phyloP scores from a whole-genome alignment of 2,888 invertebrate genomes.

The Temnothorax ravouxi region DNA sequence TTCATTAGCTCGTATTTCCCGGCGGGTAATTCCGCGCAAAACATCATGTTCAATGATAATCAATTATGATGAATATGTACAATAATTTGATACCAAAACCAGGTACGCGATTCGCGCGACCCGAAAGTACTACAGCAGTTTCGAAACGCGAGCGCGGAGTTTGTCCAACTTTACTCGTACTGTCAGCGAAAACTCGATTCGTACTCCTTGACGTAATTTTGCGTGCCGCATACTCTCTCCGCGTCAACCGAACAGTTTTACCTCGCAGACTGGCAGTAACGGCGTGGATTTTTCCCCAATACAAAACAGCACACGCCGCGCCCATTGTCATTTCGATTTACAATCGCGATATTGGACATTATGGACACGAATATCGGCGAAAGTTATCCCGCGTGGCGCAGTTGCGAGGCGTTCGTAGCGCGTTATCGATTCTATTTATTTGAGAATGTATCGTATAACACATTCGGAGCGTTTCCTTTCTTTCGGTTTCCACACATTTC shows the following conservation, averaged over 20 bases:
- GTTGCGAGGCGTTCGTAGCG: background rate
- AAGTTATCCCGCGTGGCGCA: slow-evolving; percentile 22
- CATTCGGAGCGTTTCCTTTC: slow-evolving; percentile 14
- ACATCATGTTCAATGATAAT: slow-evolving; percentile 40
- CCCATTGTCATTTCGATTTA: slow-evolving; percentile 49
- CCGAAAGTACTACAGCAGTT: slow-evolving; percentile 26
- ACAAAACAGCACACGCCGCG: slow-evolving; percentile 10
- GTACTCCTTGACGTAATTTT: slow-evolving; percentile 48
- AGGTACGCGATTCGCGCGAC: slow-evolving; percentile 23
- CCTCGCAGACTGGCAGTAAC: slow-evolving; percentile 18
- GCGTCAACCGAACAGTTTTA: slow-evolving; percentile 29
- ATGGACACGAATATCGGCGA: slow-evolving; percentile 26
- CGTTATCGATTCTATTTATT: slow-evolving; percentile 50
- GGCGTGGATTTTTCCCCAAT: slow-evolving; percentile 4
- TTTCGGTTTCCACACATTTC: slow-evolving; percentile 4
- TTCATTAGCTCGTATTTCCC: slow-evolving; percentile 35
- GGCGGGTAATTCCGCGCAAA: background rate
- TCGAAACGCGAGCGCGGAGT: slow-evolving; percentile 24
- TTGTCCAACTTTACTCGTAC: slow-evolving; percentile 38
- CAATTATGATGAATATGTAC: slow-evolving; percentile 45
- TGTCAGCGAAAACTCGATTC: slow-evolving; percentile 58
- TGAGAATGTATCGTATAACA: slow-evolving; percentile 33
- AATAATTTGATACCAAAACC: slow-evolving; percentile 46
- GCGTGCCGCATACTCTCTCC: slow-evolving; percentile 8
- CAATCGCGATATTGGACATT: slow-evolving; percentile 39